Conservation (phyloP, 2,797 vertebrate species). For the Coregonus suidteri region DNA sequence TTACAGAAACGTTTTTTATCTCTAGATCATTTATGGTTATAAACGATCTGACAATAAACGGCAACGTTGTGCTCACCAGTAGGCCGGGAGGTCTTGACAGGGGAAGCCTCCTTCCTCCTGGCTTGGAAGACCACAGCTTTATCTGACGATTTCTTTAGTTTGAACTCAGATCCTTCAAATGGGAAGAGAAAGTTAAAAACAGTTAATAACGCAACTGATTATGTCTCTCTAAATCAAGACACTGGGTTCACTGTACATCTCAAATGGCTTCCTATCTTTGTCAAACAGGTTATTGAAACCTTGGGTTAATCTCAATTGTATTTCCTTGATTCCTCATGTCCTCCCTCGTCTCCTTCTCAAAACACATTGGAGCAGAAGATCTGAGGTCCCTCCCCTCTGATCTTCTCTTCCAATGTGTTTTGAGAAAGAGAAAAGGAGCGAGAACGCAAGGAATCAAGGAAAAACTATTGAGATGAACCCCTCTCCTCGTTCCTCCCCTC, state of each 20-base stretch:
- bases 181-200: not conserved
- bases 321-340: not conserved
- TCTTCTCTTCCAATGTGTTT: not conserved
- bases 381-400: not conserved
- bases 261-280: no score
- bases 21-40: no score
- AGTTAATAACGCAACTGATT: not conserved
- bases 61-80: not conserved
- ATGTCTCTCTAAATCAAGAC: no score
- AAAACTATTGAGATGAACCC: not conserved
- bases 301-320: not conserved
- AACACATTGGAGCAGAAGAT: no score
- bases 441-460: not conserved
- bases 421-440: not conserved
- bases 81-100: conserved; percentile 37
- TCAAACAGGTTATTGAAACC: no score
- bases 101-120: conserved; percentile 67
- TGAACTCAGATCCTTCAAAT: conserved; percentile 75
- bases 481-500: not conserved
- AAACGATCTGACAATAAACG: not conserved
- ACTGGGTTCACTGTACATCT: no score
- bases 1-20: no score
- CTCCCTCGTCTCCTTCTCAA: no score
- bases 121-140: conserved; percentile 82
- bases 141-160: conserved; percentile 77